A percentile compares a stretch with the other conserved stretches of the same genome.
phyloP scores from a whole-genome alignment of 2,888 invertebrate genomes.

The Parnassius smintheus region DNA sequence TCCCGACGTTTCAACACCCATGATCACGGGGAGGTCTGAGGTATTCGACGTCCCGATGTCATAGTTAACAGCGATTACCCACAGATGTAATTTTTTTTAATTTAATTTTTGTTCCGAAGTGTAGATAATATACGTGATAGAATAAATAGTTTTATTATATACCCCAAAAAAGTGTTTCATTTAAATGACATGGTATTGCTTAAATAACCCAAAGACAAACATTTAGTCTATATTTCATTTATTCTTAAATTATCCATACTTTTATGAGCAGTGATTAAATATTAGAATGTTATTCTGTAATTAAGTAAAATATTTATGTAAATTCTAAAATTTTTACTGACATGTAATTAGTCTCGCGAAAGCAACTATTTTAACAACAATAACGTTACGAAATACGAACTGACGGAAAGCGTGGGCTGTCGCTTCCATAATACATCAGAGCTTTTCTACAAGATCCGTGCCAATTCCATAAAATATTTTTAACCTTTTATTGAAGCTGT shows the following conservation, averaged over 20 bases:
- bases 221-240: conserved; percentile 13
- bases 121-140: too few relatives aligned
- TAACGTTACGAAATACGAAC: neutral
- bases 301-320: too few relatives aligned
- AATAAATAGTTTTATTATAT: too few relatives aligned
- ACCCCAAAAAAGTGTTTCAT: too few relatives aligned
- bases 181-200: conserved; percentile 13
- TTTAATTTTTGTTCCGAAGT: too few relatives aligned
- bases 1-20: too few relatives aligned
- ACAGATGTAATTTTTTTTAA: too few relatives aligned
- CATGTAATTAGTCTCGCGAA: neutral
- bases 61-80: too few relatives aligned
- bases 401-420: neutral
- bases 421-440: neutral
- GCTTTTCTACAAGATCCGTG: neutral
- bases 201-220: conserved; percentile 8
- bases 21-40: too few relatives aligned
- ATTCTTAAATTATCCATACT: neutral
- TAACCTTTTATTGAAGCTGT: neutral
- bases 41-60: too few relatives aligned
- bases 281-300: neutral
- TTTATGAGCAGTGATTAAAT: neutral
- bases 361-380: neutral
- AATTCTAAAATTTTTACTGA: too few relatives aligned
- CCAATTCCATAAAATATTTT: conserved; percentile 1